phyloP scores from a whole-genome alignment of 2,888 invertebrate genomes.

The Sarcophaga variegata region DNA sequence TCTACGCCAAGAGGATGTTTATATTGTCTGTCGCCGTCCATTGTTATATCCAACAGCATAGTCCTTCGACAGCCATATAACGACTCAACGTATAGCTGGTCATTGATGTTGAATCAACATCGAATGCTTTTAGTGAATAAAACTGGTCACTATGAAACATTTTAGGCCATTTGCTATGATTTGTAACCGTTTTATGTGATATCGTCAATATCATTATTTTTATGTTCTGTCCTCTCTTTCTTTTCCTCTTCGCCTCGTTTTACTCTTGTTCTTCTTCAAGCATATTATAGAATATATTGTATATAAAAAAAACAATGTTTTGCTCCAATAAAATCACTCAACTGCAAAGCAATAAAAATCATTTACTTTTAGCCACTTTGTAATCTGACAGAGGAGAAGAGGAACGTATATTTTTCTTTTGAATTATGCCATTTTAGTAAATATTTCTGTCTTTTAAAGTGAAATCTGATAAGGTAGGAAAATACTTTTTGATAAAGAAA shows the following conservation, averaged over 20 bases:
- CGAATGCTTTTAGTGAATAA: constrained; percentile 18
- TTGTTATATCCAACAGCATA: background rate
- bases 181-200: constrained; percentile 49
- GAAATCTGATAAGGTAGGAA: background rate
- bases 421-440: constrained; percentile 44
- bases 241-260: background rate
- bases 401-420: constrained; percentile 25
- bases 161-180: constrained; percentile 67
- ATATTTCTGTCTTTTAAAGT: constrained; percentile 47
- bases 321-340: constrained; percentile 60
- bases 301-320: background rate
- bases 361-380: constrained; percentile 68
- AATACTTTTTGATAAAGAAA: background rate
- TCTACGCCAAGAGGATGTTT: constrained; percentile 29
- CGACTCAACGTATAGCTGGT: background rate
- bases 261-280: no score
- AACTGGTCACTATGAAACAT: constrained; percentile 48
- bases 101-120: constrained; percentile 47
- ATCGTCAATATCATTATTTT: constrained; percentile 13
- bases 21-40: background rate
- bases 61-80: background rate
- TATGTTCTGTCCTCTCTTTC: constrained; percentile 10
- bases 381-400: constrained; percentile 50
- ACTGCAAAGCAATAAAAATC: constrained; percentile 68
- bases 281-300: no score